Conservation (phyloP, 2,888 invertebrate genomes). For the Nemotelus pantherinus region DNA sequence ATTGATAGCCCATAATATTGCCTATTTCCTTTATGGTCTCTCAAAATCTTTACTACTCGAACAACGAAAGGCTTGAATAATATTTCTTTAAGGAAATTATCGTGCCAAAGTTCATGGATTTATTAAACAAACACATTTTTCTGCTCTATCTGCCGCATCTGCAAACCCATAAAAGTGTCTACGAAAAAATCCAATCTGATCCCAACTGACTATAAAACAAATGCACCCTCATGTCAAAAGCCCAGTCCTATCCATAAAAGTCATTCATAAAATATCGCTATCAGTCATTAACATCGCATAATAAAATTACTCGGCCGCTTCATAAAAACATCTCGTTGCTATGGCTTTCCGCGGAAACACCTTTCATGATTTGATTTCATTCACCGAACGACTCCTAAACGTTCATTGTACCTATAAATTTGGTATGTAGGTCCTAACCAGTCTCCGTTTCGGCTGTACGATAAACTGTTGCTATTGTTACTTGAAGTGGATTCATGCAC, state of each 20-base stretch:
- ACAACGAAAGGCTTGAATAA: too few species aligned
- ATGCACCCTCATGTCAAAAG: neutral
- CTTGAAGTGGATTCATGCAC: neutral
- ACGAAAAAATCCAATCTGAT: too few species aligned
- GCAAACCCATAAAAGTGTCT: too few species aligned
- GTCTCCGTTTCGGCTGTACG: neutral
- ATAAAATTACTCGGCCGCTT: slow-evolving; percentile 6
- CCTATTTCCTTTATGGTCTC: too few species aligned
- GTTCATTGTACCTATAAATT: slow-evolving; percentile 17
- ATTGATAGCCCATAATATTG: too few species aligned
- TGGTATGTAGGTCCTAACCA: neutral
- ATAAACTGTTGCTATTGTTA: neutral
- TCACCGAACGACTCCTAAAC: neutral
- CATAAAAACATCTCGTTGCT: neutral
- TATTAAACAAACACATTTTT: too few species aligned
- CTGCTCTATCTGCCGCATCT: too few species aligned
- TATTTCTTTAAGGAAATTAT: too few species aligned
- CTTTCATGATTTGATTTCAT: slow-evolving; percentile 13
- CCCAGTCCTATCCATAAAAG: neutral
- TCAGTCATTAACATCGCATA: neutral
- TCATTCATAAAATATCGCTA: neutral
- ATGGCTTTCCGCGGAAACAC: neutral
- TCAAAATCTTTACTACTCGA: too few species aligned
- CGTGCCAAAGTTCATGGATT: too few species aligned
- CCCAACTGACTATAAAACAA: neutral